Percentiles rank a stretch among this genome's conserved stretches.
Conservation (phyloP, 2,888 invertebrate genomes). For the Drosophila meridiana region DNA sequence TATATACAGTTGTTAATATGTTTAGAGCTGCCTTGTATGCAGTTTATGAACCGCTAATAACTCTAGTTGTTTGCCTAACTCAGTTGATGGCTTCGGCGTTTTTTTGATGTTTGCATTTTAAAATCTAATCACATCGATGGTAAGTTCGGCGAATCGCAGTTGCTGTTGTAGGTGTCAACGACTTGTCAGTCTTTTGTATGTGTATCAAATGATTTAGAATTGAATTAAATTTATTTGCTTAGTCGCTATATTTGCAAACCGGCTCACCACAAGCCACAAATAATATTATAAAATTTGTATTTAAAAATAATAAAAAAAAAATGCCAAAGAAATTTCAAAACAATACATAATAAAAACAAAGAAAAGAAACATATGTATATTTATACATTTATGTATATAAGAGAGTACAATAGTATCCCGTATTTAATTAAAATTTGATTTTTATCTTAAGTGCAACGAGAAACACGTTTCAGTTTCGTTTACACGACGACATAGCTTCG, state of each 20-base stretch:
- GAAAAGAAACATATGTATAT: not conserved
- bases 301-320: too few relatives aligned
- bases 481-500: constrained; percentile 20
- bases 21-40: constrained; percentile 11
- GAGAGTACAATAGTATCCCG: not conserved
- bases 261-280: constrained; percentile 37
- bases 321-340: constrained; percentile 26
- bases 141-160: constrained; percentile 8
- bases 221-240: constrained; percentile 39
- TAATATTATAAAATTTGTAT: not conserved
- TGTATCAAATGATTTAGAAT: constrained; percentile 29
- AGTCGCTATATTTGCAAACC: constrained; percentile 50
- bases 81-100: constrained; percentile 22
- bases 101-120: constrained; percentile 30
- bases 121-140: constrained; percentile 31
- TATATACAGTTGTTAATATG: constrained; percentile 3
- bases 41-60: constrained; percentile 52
- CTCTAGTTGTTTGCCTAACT: constrained; percentile 13
- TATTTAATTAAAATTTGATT: not conserved
- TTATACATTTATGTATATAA: not conserved
- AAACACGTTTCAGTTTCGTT: constrained; percentile 21
- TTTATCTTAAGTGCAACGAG: constrained; percentile 1
- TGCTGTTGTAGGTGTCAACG: constrained; percentile 53
- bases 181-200: constrained; percentile 34
- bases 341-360: constrained; percentile 5